phyloP scores from a whole-genome alignment of 2,113 vertebrate species.

The Clarias macrocephalus region DNA sequence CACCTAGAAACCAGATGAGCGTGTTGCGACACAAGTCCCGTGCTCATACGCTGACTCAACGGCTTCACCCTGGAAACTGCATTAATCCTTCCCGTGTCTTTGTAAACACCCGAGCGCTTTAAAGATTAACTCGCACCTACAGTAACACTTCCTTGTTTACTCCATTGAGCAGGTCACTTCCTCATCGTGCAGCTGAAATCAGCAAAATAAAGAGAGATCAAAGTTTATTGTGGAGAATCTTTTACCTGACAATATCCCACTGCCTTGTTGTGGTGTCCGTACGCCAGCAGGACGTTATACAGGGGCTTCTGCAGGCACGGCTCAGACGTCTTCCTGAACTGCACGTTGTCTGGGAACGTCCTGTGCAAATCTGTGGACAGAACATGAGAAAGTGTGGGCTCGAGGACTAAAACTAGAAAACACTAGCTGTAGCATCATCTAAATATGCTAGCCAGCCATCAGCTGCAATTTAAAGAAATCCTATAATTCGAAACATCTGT shows the following conservation, averaged over 20 bases:
- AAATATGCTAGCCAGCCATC: neutral
- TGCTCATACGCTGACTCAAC: neutral
- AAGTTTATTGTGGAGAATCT: neutral
- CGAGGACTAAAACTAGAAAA: neutral
- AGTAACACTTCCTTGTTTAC: neutral
- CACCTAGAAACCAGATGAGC: neutral
- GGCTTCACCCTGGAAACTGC: no score
- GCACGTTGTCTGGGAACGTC: conserved; percentile 95
- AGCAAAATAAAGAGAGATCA: neutral
- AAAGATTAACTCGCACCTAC: conserved; percentile 22
- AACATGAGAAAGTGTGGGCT: neutral
- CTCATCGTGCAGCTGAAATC: conserved; percentile 12
- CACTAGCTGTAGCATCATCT: neutral
- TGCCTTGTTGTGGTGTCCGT: conserved; percentile 84
- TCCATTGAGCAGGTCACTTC: neutral
- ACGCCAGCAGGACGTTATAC: conserved; percentile 88
- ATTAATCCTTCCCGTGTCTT: no score
- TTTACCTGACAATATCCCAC: conserved; percentile 96
- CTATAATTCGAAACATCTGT: neutral
- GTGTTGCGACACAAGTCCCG: neutral
- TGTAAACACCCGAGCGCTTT: neutral
- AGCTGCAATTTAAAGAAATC: neutral
- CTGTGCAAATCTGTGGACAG: conserved; percentile 84
- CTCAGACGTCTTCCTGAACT: conserved; percentile 79
- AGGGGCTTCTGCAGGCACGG: conserved; percentile 82